These are phyloP conservation scores for Mobula birostris DNA, from an alignment of 2,113 vertebrate genomes.

Conservation along the genomic window DNA sequence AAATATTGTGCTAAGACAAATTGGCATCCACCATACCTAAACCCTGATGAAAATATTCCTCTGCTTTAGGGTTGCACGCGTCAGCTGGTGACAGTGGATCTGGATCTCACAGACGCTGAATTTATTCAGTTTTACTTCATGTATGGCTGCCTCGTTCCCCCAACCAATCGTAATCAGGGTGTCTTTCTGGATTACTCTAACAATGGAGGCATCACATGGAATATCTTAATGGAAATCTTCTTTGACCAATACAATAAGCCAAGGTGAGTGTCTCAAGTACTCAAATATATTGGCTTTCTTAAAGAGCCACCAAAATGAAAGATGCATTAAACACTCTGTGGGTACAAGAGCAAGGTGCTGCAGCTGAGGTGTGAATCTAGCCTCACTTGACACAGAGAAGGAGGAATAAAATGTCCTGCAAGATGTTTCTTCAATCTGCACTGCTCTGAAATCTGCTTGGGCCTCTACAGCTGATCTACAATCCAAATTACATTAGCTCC, in stretches of 20 bases:
- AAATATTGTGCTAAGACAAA: background rate
- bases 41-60: constrained; percentile 21
- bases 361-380: background rate
- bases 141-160: constrained; percentile 91
- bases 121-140: constrained; percentile 99
- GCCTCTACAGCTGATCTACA: background rate
- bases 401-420: background rate
- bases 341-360: background rate
- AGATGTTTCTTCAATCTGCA: background rate
- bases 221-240: constrained; percentile 87
- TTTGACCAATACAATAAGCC: constrained; percentile 96
- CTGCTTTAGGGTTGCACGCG: constrained; percentile 79
- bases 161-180: constrained; percentile 86
- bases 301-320: background rate
- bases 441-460: background rate
- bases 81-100: constrained; percentile 83
- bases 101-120: constrained; percentile 90
- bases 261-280: constrained; percentile 62
- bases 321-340: background rate
- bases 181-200: constrained; percentile 92
- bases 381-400: background rate
- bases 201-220: constrained; percentile 93
- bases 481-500: no score
- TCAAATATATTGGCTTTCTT: background rate
- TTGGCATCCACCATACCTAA: background rate